Evolutionary conservation across 2,113 vertebrate species (phyloP).

Genomic region (Psittacula cyanocephala): DNA sequence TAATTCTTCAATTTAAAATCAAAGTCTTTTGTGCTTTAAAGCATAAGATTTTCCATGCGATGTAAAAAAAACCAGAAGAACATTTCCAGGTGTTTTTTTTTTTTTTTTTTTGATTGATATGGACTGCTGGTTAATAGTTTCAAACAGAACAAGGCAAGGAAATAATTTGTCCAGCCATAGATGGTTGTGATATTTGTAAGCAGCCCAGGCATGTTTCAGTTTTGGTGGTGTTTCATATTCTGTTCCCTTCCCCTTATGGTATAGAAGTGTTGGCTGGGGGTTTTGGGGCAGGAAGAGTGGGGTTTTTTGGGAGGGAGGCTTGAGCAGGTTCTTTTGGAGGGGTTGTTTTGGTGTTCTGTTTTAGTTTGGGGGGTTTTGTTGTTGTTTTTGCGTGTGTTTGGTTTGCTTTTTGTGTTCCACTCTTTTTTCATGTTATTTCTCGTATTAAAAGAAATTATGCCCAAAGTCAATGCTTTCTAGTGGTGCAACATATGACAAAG

Average conservation of each 20-base stretch:
- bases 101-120: background rate
- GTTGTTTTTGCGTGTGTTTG: background rate
- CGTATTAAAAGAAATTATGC: background rate
- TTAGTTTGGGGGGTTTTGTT: background rate
- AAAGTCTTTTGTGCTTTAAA: background rate
- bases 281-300: background rate
- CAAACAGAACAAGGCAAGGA: background rate
- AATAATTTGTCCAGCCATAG: background rate
- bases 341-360: background rate
- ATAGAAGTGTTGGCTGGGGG: background rate
- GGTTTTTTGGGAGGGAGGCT: fast-evolving
- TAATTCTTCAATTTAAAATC: background rate
- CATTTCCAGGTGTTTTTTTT: background rate
- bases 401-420: background rate
- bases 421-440: background rate
- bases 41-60: background rate
- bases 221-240: background rate
- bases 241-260: background rate
- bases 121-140: background rate
- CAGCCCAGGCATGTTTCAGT: background rate
- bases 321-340: fast-evolving
- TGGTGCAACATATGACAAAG: background rate
- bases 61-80: background rate
- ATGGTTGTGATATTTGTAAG: background rate
- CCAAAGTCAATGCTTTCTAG: background rate